Conservation (phyloP, 2,888 invertebrate genomes). For the Tanaodytes sp. region DNA sequence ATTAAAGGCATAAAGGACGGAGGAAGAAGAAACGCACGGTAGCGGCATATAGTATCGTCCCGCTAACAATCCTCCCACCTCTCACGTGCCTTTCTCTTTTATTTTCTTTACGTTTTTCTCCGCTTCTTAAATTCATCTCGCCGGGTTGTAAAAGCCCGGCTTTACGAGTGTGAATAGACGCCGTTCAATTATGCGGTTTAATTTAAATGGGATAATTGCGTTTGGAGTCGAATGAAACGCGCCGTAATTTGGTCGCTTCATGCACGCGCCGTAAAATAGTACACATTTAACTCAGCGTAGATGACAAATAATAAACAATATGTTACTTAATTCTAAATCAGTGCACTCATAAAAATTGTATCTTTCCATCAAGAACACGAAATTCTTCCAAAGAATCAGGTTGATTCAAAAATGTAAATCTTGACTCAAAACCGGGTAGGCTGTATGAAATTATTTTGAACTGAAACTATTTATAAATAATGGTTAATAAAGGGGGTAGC, state of each 20-base stretch:
- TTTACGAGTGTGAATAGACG: slow-evolving; percentile 72
- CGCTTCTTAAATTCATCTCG: slow-evolving; percentile 61
- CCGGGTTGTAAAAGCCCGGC: slow-evolving; percentile 65
- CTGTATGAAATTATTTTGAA: too few relatives aligned
- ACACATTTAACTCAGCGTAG: too few relatives aligned
- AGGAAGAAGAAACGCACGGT: slow-evolving; percentile 61
- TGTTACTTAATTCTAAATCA: too few relatives aligned
- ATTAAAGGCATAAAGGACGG: slow-evolving; percentile 29
- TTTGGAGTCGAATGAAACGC: slow-evolving; percentile 54
- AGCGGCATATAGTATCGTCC: slow-evolving; percentile 66
- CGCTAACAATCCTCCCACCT: slow-evolving; percentile 58
- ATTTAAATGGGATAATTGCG: slow-evolving; percentile 73
- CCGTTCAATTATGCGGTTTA: slow-evolving; percentile 71
- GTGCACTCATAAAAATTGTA: too few relatives aligned
- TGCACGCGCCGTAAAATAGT: slow-evolving; percentile 14
- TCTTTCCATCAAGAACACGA: too few relatives aligned
- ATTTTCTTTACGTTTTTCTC: slow-evolving; percentile 56
- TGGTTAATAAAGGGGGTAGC: too few relatives aligned
- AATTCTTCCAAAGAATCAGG: too few relatives aligned
- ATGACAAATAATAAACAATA: too few relatives aligned
- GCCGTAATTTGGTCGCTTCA: too few relatives aligned
- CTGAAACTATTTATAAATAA: too few relatives aligned
- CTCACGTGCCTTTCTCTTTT: slow-evolving; percentile 56
- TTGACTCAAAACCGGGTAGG: too few relatives aligned
- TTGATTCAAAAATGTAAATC: too few relatives aligned